Base-by-base conservation (phyloP, 2,888 invertebrate genomes). In the Dryocosmus kuriphilus region DNA sequence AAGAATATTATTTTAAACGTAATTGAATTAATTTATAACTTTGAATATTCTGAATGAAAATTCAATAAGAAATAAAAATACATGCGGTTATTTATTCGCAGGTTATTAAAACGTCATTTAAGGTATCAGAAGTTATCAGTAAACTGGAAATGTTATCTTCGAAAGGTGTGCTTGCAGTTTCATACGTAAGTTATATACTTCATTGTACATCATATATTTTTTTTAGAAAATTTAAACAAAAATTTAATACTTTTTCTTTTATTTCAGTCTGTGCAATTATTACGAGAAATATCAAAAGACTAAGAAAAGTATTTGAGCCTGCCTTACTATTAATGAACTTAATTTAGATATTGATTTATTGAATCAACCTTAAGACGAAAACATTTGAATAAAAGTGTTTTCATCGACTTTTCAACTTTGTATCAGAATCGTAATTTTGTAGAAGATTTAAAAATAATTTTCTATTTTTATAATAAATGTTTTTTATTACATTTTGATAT, bases 401-500 rank as follows among this genome's bases (percentile, higher is more conserved):
- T n/a, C n/a, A n/a, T n/a, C n/a, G n/a, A n/a, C n/a, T n/a, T n/a
- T n/a, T n/a, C n/a, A n/a, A n/a, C n/a, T n/a, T n/a, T n/a, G n/a
- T n/a, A n/a, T n/a, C n/a, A n/a, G n/a, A n/a, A n/a, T n/a, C n/a
- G n/a, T n/a, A n/a, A n/a, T n/a, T n/a, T n/a, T n/a, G 67, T 22
- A 41, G 75, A 24, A 67, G 38, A 74, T 60, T 74, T 74, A 61
- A 74, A 71, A 51, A 57, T 73, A 62, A 78, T 11, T 41, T 63
- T 62, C 65, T 51, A 76, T 51, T 61, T 38, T 61, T 76, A 51
- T 51, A 46, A 71, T 71, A 67, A 67, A 41, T 24, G 11, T 77
- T 76, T 30, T 77, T 77, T 30, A 71, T 93, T 93, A 87, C 92
- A 93, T 30, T 24, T 93, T 92, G 22, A 60, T 27, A 74, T 94